These are phyloP conservation scores for Melozone crissalis DNA, from an alignment of 2,113 vertebrate species.

Conservation along the genomic window DNA sequence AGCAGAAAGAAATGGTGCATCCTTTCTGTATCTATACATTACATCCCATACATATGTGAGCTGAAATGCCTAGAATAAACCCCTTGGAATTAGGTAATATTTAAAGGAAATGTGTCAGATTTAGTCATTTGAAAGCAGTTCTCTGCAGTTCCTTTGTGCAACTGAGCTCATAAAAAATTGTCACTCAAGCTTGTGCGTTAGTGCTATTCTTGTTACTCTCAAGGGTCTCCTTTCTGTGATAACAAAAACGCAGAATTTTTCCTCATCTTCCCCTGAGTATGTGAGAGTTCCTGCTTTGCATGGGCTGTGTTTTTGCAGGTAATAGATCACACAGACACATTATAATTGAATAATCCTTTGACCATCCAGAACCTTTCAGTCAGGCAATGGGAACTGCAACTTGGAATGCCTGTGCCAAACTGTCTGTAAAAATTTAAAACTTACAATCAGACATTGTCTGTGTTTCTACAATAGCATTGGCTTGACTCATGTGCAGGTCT, in stretches of 20 bases:
- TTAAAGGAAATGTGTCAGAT: slow-evolving; percentile 10
- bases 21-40: background rate
- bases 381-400: background rate
- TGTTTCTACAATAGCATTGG: background rate
- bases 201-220: slow-evolving; percentile 39
- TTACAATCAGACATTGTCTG: fast-evolving
- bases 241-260: background rate
- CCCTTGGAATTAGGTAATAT: slow-evolving; percentile 7
- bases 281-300: background rate
- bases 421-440: background rate
- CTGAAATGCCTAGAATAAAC: slow-evolving; percentile 22
- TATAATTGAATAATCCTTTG: background rate
- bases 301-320: background rate
- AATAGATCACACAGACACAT: background rate
- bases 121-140: background rate
- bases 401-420: background rate
- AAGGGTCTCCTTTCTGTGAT: slow-evolving; percentile 4
- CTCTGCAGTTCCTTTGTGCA: slow-evolving; percentile 15
- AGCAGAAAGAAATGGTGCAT: background rate
- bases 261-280: background rate
- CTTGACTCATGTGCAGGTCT: background rate
- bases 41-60: background rate
- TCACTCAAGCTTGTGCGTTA: slow-evolving; percentile 39
- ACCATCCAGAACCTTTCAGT: background rate
- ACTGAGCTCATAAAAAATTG: slow-evolving; percentile 19